These are phyloP conservation scores for Drosophila acutilabella DNA, from an alignment of 2,888 invertebrate genomes.

Conservation along the genomic window DNA sequence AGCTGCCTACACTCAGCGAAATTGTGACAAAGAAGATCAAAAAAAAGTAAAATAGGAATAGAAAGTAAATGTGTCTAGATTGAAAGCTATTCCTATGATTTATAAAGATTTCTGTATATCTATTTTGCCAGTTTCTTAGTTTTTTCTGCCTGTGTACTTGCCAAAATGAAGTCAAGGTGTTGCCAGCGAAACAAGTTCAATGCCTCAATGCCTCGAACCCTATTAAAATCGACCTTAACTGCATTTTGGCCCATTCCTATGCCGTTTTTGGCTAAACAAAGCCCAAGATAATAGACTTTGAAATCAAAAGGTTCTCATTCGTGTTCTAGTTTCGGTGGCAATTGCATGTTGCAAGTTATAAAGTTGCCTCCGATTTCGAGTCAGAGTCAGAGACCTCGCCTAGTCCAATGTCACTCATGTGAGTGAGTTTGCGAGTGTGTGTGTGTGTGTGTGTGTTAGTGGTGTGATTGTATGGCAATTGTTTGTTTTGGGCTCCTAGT, in stretches of 20 bases:
- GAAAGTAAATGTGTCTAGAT: too few relatives aligned
- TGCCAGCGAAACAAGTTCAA: conserved; percentile 77
- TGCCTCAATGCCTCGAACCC: conserved; percentile 76
- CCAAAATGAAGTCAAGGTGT: conserved; percentile 70
- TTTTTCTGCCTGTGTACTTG: conserved; percentile 20
- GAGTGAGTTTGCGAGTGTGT: conserved; percentile 27
- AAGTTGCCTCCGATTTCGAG: conserved; percentile 33
- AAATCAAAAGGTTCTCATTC: conserved; percentile 79
- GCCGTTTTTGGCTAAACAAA: conserved; percentile 52
- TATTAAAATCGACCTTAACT: conserved; percentile 82
- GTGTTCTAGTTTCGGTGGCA: conserved; percentile 81
- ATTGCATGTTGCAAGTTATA: conserved; percentile 35
- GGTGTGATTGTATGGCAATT: conserved; percentile 52
- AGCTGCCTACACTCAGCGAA: conserved; percentile 44
- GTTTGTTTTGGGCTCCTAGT: conserved; percentile 60
- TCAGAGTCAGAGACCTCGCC: conserved; percentile 44
- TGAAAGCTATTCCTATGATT: too few relatives aligned
- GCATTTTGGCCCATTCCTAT: conserved; percentile 40
- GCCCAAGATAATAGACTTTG: conserved; percentile 52
- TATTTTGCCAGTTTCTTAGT: neutral
- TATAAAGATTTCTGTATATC: too few relatives aligned
- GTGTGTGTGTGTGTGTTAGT: conserved; percentile 30
- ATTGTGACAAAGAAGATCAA: too few relatives aligned
- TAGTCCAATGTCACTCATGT: conserved; percentile 65
- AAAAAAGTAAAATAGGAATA: too few relatives aligned